phyloP scores from a whole-genome alignment of 1,140 invertebrate genomes.

The Teleopsis dalmanni region DNA sequence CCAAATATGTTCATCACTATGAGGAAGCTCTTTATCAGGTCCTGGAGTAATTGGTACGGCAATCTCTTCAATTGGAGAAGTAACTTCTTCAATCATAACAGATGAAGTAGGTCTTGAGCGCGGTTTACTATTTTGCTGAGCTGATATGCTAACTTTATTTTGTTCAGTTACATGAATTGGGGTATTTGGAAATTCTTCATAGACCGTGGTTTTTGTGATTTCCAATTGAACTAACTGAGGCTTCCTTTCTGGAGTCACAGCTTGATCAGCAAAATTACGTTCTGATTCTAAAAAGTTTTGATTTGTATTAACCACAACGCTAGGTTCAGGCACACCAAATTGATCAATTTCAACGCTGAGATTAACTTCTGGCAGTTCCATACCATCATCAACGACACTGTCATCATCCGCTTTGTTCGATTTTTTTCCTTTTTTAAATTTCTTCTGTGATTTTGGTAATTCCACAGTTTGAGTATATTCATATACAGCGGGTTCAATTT shows the following conservation, averaged over 20 bases:
- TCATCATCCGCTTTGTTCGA: constrained; percentile 9
- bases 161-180: constrained; percentile 33
- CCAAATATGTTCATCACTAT: constrained; percentile 21
- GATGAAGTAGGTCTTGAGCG: constrained; percentile 29
- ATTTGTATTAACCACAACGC: constrained; percentile 28
- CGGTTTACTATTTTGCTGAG: constrained; percentile 26
- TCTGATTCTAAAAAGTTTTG: constrained; percentile 11
- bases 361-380: constrained; percentile 23
- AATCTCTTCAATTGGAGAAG: constrained; percentile 41
- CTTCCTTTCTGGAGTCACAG: constrained; percentile 13
- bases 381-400: not conserved
- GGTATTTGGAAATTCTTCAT: constrained; percentile 32
- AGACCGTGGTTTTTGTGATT: constrained; percentile 38
- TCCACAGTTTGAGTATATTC: constrained; percentile 39
- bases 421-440: constrained; percentile 20
- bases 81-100: constrained; percentile 48
- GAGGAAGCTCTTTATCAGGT: constrained; percentile 19
- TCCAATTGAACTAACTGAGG: constrained; percentile 30
- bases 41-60: constrained; percentile 44
- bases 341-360: constrained; percentile 34
- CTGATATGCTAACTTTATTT: constrained; percentile 33
- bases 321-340: constrained; percentile 21
- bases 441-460: constrained; percentile 27
- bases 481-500: constrained; percentile 28
- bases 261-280: constrained; percentile 13